Percentiles rank a stretch among this genome's conserved stretches.
These are phyloP conservation scores for Sitophilus oryzae DNA, from an alignment of 1,140 invertebrate genomes.

Conservation along the genomic window DNA sequence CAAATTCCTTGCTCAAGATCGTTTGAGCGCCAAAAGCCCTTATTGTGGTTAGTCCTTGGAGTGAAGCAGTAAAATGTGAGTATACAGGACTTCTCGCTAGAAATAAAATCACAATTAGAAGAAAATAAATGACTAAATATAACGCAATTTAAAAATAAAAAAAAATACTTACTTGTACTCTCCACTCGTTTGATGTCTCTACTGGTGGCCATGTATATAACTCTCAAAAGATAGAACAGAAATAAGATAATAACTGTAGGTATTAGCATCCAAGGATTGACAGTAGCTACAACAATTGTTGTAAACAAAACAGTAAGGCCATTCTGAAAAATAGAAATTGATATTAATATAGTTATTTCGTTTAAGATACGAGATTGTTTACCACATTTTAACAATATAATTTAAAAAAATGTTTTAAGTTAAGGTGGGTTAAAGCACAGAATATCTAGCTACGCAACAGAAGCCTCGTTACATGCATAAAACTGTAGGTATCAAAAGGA, in stretches of 20 bases:
- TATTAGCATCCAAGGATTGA: constrained; percentile 71
- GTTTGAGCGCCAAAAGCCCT: constrained; percentile 62
- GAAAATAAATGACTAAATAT: too few relatives aligned
- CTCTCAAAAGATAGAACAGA: constrained; percentile 58
- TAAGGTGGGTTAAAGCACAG: too few relatives aligned
- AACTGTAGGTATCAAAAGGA: too few relatives aligned
- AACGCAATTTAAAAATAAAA: constrained; percentile 9
- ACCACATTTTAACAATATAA: too few relatives aligned
- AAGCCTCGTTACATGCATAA: too few relatives aligned
- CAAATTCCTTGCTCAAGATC: constrained; percentile 65
- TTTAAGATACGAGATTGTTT: too few relatives aligned
- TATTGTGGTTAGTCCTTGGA: constrained; percentile 76
- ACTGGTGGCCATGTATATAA: constrained; percentile 71
- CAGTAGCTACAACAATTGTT: constrained; percentile 32
- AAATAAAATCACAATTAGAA: constrained; percentile 14
- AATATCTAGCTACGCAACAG: too few relatives aligned
- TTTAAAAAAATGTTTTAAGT: too few relatives aligned
- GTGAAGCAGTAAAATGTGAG: constrained; percentile 70
- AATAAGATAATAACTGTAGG: constrained; percentile 58
- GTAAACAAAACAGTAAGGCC: constrained; percentile 20
- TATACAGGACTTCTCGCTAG: constrained; percentile 73
- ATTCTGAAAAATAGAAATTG: constrained; percentile 26
- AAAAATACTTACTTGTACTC: constrained; percentile 60
- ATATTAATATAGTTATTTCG: too few relatives aligned
- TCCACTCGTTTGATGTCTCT: constrained; percentile 79